These are phyloP conservation scores for Mormoops blainvillei DNA, from an alignment of 2,113 vertebrate species.

Conservation along the genomic window DNA sequence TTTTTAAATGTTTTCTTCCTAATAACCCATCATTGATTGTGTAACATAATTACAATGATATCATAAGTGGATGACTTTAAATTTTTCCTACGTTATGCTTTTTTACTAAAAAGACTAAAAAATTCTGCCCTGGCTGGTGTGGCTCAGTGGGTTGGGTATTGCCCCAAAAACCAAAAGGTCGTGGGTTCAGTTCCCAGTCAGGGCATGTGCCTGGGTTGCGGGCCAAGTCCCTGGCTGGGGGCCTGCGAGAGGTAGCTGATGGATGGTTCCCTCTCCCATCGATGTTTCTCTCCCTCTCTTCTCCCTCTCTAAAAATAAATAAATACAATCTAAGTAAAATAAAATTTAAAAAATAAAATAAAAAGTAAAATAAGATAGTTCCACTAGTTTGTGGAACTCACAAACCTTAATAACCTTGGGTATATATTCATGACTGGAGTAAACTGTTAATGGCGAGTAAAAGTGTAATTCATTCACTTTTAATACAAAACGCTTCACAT, in stretches of 20 bases:
- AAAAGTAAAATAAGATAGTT: not conserved
- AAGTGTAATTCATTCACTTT: constrained; percentile 31
- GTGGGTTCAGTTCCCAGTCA: no score
- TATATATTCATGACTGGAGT: not conserved
- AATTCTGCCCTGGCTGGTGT: not conserved
- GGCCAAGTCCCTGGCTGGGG: no score
- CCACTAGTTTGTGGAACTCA: not conserved
- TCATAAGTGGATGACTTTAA: not conserved
- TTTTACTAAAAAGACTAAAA: not conserved
- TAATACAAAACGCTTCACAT: constrained; percentile 62
- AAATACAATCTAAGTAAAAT: not conserved
- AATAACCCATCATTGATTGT: not conserved
- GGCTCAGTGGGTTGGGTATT: no score
- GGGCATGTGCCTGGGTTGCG: no score
- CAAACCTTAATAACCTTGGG: constrained; percentile 1
- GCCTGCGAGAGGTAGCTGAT: no score
- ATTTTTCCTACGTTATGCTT: not conserved
- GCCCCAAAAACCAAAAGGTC: no score
- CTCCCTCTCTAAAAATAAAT: no score
- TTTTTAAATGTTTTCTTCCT: not conserved
- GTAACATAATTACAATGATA: not conserved
- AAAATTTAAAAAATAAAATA: no score
- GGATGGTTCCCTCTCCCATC: no score
- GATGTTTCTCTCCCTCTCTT: no score
- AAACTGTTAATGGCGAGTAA: constrained; percentile 7